Evolutionary conservation across 2,113 vertebrate species (phyloP).

Genomic region (Beaufortia kweichowensis): DNA sequence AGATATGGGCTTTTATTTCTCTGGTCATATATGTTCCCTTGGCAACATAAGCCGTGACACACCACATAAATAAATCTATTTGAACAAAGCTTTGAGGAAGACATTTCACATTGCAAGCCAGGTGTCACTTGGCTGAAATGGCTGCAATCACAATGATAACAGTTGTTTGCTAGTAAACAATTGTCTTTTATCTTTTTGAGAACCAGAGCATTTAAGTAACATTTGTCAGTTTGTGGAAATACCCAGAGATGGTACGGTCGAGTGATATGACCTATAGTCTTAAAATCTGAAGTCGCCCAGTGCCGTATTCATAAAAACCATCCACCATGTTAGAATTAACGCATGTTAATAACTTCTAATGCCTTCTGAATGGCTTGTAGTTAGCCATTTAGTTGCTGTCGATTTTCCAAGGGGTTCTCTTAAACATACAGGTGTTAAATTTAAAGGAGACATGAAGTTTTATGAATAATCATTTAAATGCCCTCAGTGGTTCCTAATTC

Average conservation of each 20-base stretch:
- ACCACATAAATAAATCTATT: not conserved
- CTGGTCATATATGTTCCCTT: constrained; percentile 35
- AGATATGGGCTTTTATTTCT: constrained; percentile 26
- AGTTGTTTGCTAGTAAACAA: constrained; percentile 9
- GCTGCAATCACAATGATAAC: not conserved
- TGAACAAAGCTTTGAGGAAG: constrained; percentile 5
- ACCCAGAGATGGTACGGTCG: not conserved
- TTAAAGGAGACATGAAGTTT: constrained; percentile 57
- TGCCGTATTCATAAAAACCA: constrained; percentile 40
- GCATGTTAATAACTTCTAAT: constrained; percentile 41
- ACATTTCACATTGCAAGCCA: constrained; percentile 13
- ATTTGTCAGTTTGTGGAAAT: not conserved
- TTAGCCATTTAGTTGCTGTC: constrained; percentile 11
- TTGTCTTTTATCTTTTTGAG: not conserved
- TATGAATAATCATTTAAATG: constrained; percentile 50
- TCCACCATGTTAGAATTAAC: constrained; percentile 42
- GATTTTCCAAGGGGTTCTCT: constrained; percentile 52
- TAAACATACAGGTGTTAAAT: constrained; percentile 54
- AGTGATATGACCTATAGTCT: not conserved
- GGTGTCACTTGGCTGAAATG: not conserved
- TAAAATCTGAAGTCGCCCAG: not conserved
- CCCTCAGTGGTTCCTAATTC: constrained; percentile 32
- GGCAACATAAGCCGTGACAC: constrained; percentile 30
- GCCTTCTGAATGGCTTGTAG: constrained; percentile 33
- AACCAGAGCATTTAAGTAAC: not conserved